Evolutionary conservation across 2,113 vertebrate species (phyloP), one percentile per base, ranked within the genome.

Genomic region (Apus apus): DNA sequence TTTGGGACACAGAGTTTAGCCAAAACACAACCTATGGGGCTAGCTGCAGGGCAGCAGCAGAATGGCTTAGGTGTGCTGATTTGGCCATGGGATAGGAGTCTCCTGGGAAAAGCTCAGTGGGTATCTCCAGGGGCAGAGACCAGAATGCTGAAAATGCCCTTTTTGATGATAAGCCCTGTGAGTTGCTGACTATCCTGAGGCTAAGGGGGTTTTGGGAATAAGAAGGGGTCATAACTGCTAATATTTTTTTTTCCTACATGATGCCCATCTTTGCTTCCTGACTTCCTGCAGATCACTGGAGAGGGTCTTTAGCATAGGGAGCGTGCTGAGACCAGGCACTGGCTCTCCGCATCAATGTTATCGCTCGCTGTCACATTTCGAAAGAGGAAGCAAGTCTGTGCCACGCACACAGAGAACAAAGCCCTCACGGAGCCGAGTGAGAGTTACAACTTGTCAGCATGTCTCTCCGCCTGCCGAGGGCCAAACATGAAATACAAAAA

Each of bases 391-490:
- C 60, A 0, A 87, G 85, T 70, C 93, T 81, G 68, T 89, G 86
- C 91, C 75, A 62, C 2, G 72, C 85, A 78, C 8, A 2, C 82
- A 91, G 72, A 95, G 95, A 95, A 94, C 94, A 94, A 95, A 96
- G 93, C 50, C 89, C 88, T 90, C 10, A 3, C 70, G 18, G 91
- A 94, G 80, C 78, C 8, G 48, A 91, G 71, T 80, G 91, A 93
- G 79, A 97, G 93, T 81, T 97, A 90, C 91, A 95, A 74, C 82
- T 92, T 97, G 87, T 95, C 96, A 96, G 94, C 92, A 91, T 3
- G 58, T 96, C 95, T 93, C 93, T 89, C 96, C 93, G 87, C 78
- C 96, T 75, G 91, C 93, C 54, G 27, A 96, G 87, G 94, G 92
- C 93, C 96, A 97, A 96, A 94, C 77, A 91, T 89, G 89, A 95